Evolutionary conservation across 2,888 invertebrate species (phyloP).

Genomic region (Aporophyla nigra): DNA sequence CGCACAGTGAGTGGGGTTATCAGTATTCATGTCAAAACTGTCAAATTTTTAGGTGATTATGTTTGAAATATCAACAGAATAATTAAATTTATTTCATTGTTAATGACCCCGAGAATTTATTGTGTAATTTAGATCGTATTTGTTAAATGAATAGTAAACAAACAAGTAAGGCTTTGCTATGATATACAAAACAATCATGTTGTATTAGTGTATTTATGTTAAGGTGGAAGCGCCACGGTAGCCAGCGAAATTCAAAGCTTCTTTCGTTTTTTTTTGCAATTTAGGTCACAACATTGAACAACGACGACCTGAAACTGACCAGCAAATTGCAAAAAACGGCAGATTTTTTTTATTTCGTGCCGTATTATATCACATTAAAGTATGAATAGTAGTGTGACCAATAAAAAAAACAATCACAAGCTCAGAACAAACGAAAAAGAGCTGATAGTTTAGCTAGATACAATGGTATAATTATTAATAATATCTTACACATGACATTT

Average conservation of each 20-base stretch:
- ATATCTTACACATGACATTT: too few species aligned
- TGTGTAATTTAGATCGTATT: neutral
- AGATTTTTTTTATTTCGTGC: too few species aligned
- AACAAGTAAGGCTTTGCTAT: neutral
- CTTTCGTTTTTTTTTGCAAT: too few species aligned
- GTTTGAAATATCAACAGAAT: conserved; percentile 14
- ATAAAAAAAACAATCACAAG: neutral
- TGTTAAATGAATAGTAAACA: neutral
- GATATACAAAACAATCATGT: too few species aligned
- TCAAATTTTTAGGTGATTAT: neutral
- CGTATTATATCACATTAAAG: too few species aligned
- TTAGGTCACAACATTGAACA: too few species aligned
- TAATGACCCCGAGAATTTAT: neutral
- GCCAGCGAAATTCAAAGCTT: too few species aligned
- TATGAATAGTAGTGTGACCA: neutral
- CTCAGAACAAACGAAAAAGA: neutral
- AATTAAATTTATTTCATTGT: too few species aligned
- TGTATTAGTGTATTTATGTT: accelerated
- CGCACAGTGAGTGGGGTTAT: conserved; percentile 18
- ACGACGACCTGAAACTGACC: too few species aligned
- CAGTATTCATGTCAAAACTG: conserved; percentile 17
- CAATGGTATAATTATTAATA: too few species aligned
- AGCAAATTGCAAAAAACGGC: too few species aligned
- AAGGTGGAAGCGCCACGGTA: too few species aligned
- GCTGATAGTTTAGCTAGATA: neutral